These are phyloP conservation scores for Neodiprion virginianus DNA, from an alignment of 1,140 invertebrate species.

Conservation along the genomic window DNA sequence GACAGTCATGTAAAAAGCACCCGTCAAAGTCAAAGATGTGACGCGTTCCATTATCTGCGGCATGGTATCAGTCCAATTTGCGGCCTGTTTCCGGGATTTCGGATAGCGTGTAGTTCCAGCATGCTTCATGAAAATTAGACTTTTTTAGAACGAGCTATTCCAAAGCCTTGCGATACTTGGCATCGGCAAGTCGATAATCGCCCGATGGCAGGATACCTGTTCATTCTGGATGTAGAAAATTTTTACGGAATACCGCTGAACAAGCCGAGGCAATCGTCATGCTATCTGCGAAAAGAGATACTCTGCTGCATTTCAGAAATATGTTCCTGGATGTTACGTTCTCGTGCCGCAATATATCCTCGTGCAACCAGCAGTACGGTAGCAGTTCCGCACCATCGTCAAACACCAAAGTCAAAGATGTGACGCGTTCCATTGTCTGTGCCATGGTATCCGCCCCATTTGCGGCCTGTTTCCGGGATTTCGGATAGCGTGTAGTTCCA, in stretches of 20 bases:
- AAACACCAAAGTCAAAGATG: too few relatives aligned
- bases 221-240: neutral
- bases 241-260: neutral
- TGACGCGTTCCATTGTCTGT: too few relatives aligned
- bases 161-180: neutral
- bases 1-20: constrained; percentile 31
- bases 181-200: neutral
- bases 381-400: too few relatives aligned
- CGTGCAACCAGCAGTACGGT: too few relatives aligned
- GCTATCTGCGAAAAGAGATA: neutral
- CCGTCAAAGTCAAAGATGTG: constrained; percentile 30
- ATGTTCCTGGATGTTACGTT: neutral
- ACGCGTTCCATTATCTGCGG: neutral
- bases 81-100: neutral
- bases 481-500: neutral
- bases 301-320: neutral
- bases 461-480: too few relatives aligned
- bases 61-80: neutral
- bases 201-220: neutral
- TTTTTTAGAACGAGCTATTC: neutral
- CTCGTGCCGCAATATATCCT: neutral
- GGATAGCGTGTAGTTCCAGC: neutral
- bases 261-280: neutral
- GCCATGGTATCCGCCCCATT: too few relatives aligned
- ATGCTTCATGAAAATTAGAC: neutral